phyloP scores from a whole-genome alignment of 2,113 vertebrate species.

The Pyxicephalus adspersus region DNA sequence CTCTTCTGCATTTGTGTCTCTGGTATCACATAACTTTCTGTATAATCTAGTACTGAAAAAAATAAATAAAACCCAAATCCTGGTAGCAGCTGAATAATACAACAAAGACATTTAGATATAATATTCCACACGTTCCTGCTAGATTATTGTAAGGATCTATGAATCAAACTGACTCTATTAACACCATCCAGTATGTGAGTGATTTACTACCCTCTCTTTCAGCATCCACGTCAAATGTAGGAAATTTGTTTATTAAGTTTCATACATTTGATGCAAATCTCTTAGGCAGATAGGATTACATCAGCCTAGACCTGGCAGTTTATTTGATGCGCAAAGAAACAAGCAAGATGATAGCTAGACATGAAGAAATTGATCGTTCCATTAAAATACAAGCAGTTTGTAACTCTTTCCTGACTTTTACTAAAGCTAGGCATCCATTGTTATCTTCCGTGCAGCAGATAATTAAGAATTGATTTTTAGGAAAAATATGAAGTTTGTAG shows the following conservation, averaged over 20 bases:
- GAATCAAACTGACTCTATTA: slow-evolving; percentile 52
- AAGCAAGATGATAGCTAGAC: slow-evolving; percentile 40
- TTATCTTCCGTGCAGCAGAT: neutral
- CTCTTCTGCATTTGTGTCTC: neutral
- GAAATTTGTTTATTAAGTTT: slow-evolving; percentile 53
- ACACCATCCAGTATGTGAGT: slow-evolving; percentile 48
- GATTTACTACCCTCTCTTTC: slow-evolving; percentile 47
- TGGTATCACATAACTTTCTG: neutral
- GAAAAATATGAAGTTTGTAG: no score
- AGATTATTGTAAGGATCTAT: slow-evolving; percentile 44
- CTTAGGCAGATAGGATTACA: slow-evolving; percentile 50
- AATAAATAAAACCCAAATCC: slow-evolving; percentile 1
- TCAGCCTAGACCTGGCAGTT: slow-evolving; percentile 47
- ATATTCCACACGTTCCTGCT: slow-evolving; percentile 32
- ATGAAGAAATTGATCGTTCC: slow-evolving; percentile 43
- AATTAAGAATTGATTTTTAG: neutral
- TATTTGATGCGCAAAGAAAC: slow-evolving; percentile 46
- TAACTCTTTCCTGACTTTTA: slow-evolving; percentile 33
- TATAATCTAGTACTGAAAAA: slow-evolving; percentile 3
- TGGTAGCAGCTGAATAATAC: neutral
- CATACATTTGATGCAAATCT: slow-evolving; percentile 52
- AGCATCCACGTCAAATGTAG: slow-evolving; percentile 45
- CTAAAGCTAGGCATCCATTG: neutral
- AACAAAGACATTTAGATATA: slow-evolving; percentile 44
- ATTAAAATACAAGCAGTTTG: slow-evolving; percentile 31